Evolutionary conservation across 2,888 invertebrate genomes (phyloP), one percentile per base, ranked within the genome.

Genomic region (Taphrorychus bicolor): DNA sequence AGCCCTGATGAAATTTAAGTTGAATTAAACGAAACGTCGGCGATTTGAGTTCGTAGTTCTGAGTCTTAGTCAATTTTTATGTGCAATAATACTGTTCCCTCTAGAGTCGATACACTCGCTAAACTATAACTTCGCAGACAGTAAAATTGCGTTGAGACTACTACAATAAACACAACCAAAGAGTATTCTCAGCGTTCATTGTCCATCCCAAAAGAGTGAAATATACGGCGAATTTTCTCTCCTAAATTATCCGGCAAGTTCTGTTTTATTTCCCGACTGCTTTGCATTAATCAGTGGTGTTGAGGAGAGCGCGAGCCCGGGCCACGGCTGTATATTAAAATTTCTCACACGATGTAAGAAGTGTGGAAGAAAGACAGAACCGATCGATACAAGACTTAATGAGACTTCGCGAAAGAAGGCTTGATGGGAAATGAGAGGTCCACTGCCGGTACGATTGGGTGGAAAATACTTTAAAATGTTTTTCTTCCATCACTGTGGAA

Each of bases 391-490:
- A 78, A 77, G 78, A 78, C 79, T 79, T 79, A 79, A 79, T 78
- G 79, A 79, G 79, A 67, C 79, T 79, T 77, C 74, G 80, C 79
- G 78, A 81, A 80, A 80, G 80, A 81, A 80, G 79, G 79, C 80
- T 76, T 77, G 77, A 78, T 78, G 78, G 78, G 73, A 78, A 78
- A 78, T 77, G 78, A 78, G 76, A 77, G 70, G 66, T 61, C 51
- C 70, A 70, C 62, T 61, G 70, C 23, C 72, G 69, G 70, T 62
- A 63, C 69, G 42, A 57, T 18, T 58, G 52, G 68, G 71, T 24
- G 7, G 42, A 58, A 71, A 70, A 69, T 58, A 54, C n/a, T 2
- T 32, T 32, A 24, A 54, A 54, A 57, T 14, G 18, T 42, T 23
- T 32, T 32, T 32, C 11, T 32, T 32, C n/a, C 3, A 11, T 32